Evolutionary conservation across 2,888 invertebrate species (phyloP).

Genomic region (Mongoloraphidia duomilia): DNA sequence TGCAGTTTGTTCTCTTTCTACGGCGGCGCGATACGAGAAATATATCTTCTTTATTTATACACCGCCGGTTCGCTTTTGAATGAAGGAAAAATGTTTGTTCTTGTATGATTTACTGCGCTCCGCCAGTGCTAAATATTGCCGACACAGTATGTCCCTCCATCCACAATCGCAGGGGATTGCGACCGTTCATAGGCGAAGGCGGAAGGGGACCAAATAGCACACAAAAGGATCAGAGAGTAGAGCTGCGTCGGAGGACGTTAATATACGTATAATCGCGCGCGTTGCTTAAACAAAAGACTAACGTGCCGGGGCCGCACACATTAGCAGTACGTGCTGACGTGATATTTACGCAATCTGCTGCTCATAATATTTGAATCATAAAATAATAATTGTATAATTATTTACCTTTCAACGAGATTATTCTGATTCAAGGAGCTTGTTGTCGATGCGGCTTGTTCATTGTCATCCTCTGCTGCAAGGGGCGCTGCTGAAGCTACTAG

Average conservation of each 20-base stretch:
- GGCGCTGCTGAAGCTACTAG: background rate
- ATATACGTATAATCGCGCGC: too few species aligned
- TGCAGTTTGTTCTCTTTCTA: too few species aligned
- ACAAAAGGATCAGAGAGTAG: too few species aligned
- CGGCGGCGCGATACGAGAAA: slow-evolving; percentile 1
- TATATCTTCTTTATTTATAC: slow-evolving; percentile 5
- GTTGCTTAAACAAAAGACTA: too few species aligned
- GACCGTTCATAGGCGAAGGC: too few species aligned
- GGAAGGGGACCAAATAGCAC: too few species aligned
- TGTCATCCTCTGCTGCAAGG: background rate
- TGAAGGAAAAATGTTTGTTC: slow-evolving; percentile 20
- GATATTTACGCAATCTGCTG: too few species aligned
- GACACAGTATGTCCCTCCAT: background rate
- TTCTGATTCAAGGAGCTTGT: slow-evolving; percentile 1
- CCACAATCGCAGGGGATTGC: background rate
- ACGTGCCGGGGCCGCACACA: too few species aligned
- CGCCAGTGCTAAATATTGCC: slow-evolving; percentile 22
- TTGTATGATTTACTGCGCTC: slow-evolving; percentile 21
- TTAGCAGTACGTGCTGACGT: too few species aligned
- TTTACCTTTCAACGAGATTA: slow-evolving; percentile 2
- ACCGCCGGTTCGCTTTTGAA: slow-evolving; percentile 8
- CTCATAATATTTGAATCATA: too few species aligned
- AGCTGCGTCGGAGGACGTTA: too few species aligned
- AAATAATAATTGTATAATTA: background rate
- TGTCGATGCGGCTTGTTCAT: background rate